Percentiles rank a stretch among this genome's conserved stretches.
Evolutionary conservation across 1,140 invertebrate species (phyloP).

Genomic region (Eriosoma lanigerum): DNA sequence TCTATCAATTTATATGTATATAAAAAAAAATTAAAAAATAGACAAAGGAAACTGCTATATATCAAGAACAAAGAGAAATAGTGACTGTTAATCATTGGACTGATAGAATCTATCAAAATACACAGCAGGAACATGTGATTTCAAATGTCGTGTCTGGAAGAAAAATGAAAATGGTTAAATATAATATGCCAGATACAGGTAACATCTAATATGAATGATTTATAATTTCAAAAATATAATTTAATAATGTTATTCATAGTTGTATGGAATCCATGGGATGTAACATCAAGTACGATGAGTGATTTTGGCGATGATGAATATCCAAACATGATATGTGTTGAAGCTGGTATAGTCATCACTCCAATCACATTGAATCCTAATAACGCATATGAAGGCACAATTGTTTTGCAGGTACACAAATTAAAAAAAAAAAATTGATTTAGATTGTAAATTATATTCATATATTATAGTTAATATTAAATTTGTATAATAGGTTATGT

Average conservation of each 20-base stretch:
- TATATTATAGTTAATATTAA: not conserved
- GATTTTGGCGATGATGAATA: constrained; percentile 96
- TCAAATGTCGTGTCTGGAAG: constrained; percentile 88
- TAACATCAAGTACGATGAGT: constrained; percentile 85
- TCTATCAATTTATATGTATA: too few species aligned
- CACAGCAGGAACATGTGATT: constrained; percentile 87
- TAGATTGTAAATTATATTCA: not conserved
- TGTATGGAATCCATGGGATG: constrained; percentile 95
- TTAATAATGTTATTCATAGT: constrained; percentile 62
- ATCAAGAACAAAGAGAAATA: constrained; percentile 83
- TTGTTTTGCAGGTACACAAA: constrained; percentile 73
- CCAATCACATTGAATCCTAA: constrained; percentile 83
- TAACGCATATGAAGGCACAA: constrained; percentile 83
- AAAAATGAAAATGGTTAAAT: constrained; percentile 89
- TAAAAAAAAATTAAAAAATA: constrained; percentile 58
- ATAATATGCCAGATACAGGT: constrained; percentile 90
- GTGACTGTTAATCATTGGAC: constrained; percentile 89
- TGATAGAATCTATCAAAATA: constrained; percentile 90
- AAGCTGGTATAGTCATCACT: constrained; percentile 83
- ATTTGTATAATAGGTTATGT: constrained; percentile 59
- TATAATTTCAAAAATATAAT: not conserved
- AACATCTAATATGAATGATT: constrained; percentile 15
- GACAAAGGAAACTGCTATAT: constrained; percentile 78
- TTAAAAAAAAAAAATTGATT: not conserved
- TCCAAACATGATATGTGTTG: constrained; percentile 93